Conservation (phyloP, 2,797 vertebrate genomes). For the Phrynocephalus vlangalii region DNA sequence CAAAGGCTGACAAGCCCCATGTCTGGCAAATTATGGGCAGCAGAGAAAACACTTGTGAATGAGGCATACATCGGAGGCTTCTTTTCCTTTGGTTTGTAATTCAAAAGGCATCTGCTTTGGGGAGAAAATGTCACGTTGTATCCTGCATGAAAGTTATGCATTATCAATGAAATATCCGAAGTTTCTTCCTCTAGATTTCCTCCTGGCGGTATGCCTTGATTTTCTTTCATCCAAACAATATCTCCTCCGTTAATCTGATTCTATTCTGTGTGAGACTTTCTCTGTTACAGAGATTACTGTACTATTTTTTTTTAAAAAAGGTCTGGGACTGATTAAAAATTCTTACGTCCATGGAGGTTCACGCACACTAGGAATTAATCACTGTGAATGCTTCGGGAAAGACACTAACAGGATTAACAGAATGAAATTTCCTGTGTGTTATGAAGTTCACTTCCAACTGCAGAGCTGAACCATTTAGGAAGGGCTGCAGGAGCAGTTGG, state of each 20-base stretch:
- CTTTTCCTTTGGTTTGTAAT: background rate
- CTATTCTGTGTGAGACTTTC: background rate
- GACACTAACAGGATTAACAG: conserved; percentile 61
- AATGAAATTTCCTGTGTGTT: conserved; percentile 68
- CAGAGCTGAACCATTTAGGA: background rate
- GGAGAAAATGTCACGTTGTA: background rate
- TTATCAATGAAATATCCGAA: background rate
- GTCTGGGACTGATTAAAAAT: conserved; percentile 1
- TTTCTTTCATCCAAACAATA: background rate
- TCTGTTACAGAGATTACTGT: conserved; percentile 3
- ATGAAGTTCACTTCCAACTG: conserved; percentile 22
- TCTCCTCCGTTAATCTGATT: background rate
- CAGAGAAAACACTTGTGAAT: background rate
- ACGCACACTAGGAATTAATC: conserved; percentile 39
- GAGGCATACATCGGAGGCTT: background rate
- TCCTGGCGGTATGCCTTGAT: background rate
- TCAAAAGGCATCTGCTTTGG: background rate
- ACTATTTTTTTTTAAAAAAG: background rate
- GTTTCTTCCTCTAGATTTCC: background rate
- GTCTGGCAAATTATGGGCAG: background rate
- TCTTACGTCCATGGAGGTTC: conserved; percentile 30
- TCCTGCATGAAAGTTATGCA: background rate
- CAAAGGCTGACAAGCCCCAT: background rate
- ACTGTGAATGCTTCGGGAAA: conserved; percentile 35
- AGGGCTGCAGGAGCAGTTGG: background rate